Conservation (phyloP, 2,113 vertebrate species). For the Chlamydotis undulata region DNA sequence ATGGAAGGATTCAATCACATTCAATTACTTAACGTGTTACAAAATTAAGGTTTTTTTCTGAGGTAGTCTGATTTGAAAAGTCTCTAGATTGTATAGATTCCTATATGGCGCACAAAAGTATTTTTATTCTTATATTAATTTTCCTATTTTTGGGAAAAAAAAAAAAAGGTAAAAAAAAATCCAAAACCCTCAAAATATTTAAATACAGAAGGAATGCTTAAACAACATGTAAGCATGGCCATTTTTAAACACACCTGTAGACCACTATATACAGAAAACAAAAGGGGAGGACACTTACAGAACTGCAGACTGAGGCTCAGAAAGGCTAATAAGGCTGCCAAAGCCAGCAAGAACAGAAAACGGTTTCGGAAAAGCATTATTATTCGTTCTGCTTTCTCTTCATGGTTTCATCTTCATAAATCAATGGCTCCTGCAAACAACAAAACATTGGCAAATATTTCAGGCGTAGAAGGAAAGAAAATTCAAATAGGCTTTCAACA, state of each 20-base stretch:
- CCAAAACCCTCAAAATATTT: neutral
- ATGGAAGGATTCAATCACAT: neutral
- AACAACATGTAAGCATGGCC: neutral
- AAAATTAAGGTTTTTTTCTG: neutral
- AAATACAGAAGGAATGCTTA: neutral
- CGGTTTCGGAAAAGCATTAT: slow-evolving; percentile 96
- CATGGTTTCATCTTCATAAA: slow-evolving; percentile 74
- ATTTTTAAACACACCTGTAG: neutral
- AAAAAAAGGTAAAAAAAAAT: neutral
- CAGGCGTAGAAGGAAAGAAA: slow-evolving; percentile 1
- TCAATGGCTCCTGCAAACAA: slow-evolving; percentile 57
- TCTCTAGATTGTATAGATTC: neutral
- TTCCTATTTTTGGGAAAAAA: neutral
- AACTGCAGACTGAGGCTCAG: slow-evolving; percentile 94
- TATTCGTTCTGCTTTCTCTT: slow-evolving; percentile 81
- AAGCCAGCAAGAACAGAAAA: slow-evolving; percentile 91
- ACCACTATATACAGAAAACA: neutral
- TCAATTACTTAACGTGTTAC: neutral
- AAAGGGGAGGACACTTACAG: slow-evolving; percentile 80
- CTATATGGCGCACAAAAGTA: neutral
- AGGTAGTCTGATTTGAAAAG: neutral
- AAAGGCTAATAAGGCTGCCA: slow-evolving; percentile 88
- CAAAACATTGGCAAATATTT: slow-evolving; percentile 23
- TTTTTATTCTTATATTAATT: neutral
- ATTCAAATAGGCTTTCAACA: neutral